A percentile compares a stretch with the other conserved stretches of the same genome.
Conservation (phyloP, 2,888 invertebrate species). For the Protonemura montana region DNA sequence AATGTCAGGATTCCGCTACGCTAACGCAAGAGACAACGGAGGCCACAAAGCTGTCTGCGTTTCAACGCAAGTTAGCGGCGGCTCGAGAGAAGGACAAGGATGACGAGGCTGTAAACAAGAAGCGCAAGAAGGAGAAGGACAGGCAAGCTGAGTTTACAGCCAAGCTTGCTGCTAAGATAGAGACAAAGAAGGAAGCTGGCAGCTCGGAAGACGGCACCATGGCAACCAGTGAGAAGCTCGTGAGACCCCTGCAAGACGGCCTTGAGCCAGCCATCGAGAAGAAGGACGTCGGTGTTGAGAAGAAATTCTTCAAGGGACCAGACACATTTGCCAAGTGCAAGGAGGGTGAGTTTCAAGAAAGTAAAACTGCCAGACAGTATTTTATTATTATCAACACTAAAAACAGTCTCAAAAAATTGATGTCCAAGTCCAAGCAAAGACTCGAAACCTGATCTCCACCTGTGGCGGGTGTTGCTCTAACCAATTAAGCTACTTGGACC, state of each 20-base stretch:
- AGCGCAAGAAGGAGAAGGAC: conserved; percentile 9
- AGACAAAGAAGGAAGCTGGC: conserved; percentile 33
- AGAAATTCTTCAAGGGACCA: neutral
- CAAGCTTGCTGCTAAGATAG: conserved; percentile 39
- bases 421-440: too few relatives aligned
- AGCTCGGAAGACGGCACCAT: conserved; percentile 7
- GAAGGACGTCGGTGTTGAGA: neutral
- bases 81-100: conserved; percentile 43
- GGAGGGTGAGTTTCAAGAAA: neutral
- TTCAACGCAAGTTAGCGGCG: conserved; percentile 38
- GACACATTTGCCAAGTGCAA: neutral
- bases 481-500: too few relatives aligned
- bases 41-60: conserved; percentile 3
- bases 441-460: too few relatives aligned
- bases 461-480: too few relatives aligned
- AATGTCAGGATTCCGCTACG: too few relatives aligned
- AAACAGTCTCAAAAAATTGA: too few relatives aligned
- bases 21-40: neutral
- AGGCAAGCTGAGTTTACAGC: neutral
- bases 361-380: too few relatives aligned
- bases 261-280: conserved; percentile 40
- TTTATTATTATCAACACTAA: too few relatives aligned
- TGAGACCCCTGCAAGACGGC: neutral
- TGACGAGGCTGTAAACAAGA: conserved; percentile 45
- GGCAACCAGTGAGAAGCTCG: neutral